A percentile compares a stretch with the other conserved stretches of the same genome.
These are phyloP conservation scores for Hapalemur alaotrensis DNA, from an alignment of 2,797 vertebrate genomes.

Conservation along the genomic window DNA sequence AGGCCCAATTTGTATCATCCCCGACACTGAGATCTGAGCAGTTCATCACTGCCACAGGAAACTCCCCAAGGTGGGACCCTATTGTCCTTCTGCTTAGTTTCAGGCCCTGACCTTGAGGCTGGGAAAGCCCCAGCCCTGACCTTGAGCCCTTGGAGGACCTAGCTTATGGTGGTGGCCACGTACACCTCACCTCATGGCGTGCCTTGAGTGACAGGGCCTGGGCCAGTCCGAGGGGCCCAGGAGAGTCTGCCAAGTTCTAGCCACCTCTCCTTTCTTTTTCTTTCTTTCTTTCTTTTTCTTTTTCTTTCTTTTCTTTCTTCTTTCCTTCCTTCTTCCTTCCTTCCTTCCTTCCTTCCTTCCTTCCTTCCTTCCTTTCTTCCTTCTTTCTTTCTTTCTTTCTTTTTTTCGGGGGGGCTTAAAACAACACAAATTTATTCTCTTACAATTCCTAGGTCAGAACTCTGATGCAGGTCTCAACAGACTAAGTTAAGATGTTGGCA, in stretches of 20 bases:
- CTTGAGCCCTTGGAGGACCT: background rate
- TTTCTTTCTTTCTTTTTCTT: too few relatives aligned
- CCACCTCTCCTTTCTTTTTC: background rate
- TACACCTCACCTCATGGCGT: background rate
- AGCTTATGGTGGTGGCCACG: background rate
- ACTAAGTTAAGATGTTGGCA: background rate
- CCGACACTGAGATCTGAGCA: too few relatives aligned
- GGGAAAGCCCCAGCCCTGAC: background rate
- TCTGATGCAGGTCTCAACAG: background rate
- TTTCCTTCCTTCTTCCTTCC: accelerated
- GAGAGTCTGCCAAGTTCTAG: background rate
- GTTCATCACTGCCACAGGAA: background rate
- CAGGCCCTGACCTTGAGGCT: background rate
- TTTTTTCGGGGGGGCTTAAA: background rate
- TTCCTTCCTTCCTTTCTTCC: too few relatives aligned
- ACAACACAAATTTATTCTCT: background rate
- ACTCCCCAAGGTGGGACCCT: background rate
- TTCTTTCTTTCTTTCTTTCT: too few relatives aligned
- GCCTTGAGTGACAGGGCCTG: background rate
- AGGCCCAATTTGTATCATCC: background rate
- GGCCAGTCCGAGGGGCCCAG: background rate
- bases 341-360: background rate
- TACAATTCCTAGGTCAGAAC: background rate
- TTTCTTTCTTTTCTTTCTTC: too few relatives aligned
- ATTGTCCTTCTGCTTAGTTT: background rate